These are phyloP conservation scores for Torymus tubicola DNA, from an alignment of 2,888 invertebrate genomes.

Conservation along the genomic window DNA sequence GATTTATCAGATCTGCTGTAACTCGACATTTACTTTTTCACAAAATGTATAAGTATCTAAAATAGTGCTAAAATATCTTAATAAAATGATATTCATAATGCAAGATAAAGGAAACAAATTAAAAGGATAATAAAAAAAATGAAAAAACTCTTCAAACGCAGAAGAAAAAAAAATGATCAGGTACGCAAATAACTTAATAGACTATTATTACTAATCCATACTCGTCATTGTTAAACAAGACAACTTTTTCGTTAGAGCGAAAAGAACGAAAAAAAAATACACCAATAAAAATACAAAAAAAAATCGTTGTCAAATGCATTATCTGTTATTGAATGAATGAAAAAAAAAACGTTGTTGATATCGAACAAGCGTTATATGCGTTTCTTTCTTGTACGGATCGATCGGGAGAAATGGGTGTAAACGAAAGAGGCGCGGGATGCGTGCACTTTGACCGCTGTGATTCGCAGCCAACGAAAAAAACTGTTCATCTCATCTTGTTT, in stretches of 20 bases:
- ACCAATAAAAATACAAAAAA: conserved; percentile 38
- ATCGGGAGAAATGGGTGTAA: too few relatives aligned
- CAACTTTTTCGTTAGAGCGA: conserved; percentile 25
- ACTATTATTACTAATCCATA: not conserved
- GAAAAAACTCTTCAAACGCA: not conserved
- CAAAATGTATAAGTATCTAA: too few relatives aligned
- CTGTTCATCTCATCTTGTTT: too few relatives aligned
- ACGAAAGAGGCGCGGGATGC: not conserved
- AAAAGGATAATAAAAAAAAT: not conserved
- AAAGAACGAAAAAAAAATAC: conserved; percentile 19
- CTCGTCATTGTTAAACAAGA: conserved; percentile 26
- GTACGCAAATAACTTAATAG: conserved; percentile 14
- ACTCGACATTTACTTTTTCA: too few relatives aligned
- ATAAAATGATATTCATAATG: not conserved
- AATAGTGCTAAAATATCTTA: too few relatives aligned
- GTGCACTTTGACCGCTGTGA: not conserved
- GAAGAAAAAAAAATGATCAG: not conserved
- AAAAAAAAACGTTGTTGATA: conserved; percentile 18
- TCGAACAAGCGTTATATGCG: conserved; percentile 5
- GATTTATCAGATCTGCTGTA: too few relatives aligned
- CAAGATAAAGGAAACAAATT: not conserved
- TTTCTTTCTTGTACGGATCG: conserved; percentile 3
- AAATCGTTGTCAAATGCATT: conserved; percentile 51
- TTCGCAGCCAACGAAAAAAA: not conserved
- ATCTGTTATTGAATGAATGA: conserved; percentile 51